Conservation (phyloP, 2,797 vertebrate species). For the Simalia tracyae region DNA sequence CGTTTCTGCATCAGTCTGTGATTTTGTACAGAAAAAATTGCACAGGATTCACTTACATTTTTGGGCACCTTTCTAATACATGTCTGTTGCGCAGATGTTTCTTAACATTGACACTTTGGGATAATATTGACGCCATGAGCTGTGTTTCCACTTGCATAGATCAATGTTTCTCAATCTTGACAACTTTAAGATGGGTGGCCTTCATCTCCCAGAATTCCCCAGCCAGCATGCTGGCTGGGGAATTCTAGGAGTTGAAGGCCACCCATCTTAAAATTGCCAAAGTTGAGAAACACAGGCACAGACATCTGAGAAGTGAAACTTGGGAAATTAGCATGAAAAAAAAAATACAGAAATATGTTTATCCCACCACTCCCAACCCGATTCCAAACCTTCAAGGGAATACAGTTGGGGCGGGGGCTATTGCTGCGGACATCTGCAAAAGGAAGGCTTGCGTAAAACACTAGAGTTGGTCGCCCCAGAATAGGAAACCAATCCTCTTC, state of each 20-base stretch:
- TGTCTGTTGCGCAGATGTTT: neutral
- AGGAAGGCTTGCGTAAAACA: neutral
- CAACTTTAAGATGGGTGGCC: no score
- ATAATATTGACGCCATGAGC: neutral
- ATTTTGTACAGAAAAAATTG: neutral
- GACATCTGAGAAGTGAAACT: neutral
- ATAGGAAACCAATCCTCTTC: neutral
- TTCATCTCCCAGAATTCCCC: no score
- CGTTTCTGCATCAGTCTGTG: neutral
- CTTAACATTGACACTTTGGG: neutral
- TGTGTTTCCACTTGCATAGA: neutral
- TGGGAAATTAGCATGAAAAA: neutral
- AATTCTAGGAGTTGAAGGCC: no score
- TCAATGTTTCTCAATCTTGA: neutral
- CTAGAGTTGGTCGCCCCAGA: neutral
- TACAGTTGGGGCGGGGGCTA: neutral
- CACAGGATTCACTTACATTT: neutral
- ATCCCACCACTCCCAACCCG: neutral
- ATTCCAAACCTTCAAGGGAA: neutral
- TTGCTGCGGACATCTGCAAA: accelerated
- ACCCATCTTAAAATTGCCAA: no score
- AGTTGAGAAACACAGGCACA: neutral
- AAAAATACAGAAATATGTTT: neutral
- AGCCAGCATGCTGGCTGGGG: no score
- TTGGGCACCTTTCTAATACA: neutral